Evolutionary conservation across 1,140 invertebrate genomes (phyloP).

Genomic region (Frieseomelitta varia): DNA sequence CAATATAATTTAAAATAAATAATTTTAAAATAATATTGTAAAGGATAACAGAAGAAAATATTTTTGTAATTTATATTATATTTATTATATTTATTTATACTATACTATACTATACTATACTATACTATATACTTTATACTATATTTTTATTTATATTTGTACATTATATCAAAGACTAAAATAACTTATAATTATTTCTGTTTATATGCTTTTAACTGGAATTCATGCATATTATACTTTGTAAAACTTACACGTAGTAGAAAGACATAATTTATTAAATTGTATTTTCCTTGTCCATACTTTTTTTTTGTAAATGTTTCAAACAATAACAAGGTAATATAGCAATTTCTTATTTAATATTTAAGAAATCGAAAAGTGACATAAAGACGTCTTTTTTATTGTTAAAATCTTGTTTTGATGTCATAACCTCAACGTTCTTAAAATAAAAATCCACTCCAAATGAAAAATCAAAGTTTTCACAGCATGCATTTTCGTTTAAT

Average conservation of each 20-base stretch:
- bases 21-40: background rate
- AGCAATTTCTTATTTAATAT: slow-evolving; percentile 14
- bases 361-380: slow-evolving; percentile 26
- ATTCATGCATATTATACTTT: slow-evolving; percentile 13
- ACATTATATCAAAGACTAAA: background rate
- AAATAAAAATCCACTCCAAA: slow-evolving; percentile 36
- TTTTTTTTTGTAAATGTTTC: background rate
- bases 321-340: slow-evolving; percentile 13
- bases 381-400: slow-evolving; percentile 25
- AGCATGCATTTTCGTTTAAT: slow-evolving; percentile 41
- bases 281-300: slow-evolving; percentile 15
- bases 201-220: background rate
- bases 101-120: too few relatives aligned
- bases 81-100: background rate
- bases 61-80: background rate
- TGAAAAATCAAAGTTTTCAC: slow-evolving; percentile 25
- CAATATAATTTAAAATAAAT: background rate
- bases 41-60: background rate
- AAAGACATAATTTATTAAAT: slow-evolving; percentile 46
- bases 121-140: too few relatives aligned
- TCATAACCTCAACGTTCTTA: slow-evolving; percentile 55
- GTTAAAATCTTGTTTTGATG: slow-evolving; percentile 44
- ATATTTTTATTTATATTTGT: background rate
- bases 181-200: background rate
- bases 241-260: slow-evolving; percentile 39